These are phyloP conservation scores for Sarcophaga bullata DNA, from an alignment of 1,140 invertebrate genomes.

Conservation along the genomic window DNA sequence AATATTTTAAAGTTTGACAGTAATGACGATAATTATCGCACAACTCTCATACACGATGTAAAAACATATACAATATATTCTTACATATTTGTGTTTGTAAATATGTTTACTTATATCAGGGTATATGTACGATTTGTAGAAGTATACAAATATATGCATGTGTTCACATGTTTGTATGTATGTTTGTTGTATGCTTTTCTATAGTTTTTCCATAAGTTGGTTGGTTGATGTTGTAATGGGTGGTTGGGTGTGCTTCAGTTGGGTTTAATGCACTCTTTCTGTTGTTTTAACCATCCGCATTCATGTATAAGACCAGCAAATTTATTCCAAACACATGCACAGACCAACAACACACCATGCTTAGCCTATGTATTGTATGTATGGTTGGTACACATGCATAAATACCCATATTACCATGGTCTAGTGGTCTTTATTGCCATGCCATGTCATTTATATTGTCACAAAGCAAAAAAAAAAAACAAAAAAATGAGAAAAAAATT, in stretches of 20 bases:
- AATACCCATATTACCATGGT: not conserved
- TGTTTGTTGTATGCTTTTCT: no score
- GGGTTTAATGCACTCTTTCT: not conserved
- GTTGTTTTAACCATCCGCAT: not conserved
- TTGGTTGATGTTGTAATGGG: not conserved
- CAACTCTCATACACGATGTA: no score
- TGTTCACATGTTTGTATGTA: not conserved
- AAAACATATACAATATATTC: no score
- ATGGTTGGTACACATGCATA: no score
- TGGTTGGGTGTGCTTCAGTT: not conserved
- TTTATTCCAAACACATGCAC: no score
- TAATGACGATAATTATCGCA: no score
- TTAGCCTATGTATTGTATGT: no score
- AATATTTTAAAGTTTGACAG: no score
- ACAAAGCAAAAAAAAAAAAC: not conserved
- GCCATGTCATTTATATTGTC: slow-evolving; percentile 2
- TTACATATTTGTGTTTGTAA: no score
- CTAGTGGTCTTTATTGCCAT: slow-evolving; percentile 3
- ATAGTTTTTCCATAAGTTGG: not conserved
- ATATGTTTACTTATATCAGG: no score
- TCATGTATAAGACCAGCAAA: not conserved
- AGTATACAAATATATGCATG: not conserved
- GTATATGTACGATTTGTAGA: no score
- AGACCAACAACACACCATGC: not conserved
- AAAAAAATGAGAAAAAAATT: no score